Conservation (phyloP, 92 coral and sea anemone species). For the Zoanthus sociatus region DNA sequence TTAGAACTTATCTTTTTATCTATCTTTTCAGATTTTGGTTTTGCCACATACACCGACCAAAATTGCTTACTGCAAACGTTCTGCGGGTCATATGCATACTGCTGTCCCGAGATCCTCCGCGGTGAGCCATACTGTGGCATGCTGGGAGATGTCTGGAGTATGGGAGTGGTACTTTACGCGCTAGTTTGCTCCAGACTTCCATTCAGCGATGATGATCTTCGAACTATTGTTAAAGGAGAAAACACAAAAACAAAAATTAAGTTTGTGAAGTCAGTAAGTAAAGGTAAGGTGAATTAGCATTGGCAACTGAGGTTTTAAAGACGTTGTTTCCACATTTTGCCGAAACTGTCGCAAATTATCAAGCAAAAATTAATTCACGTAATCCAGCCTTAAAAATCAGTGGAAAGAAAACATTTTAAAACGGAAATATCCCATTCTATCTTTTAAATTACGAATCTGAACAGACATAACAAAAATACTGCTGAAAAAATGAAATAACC, state of each 20-base stretch:
- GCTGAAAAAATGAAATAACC: no score
- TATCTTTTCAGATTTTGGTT: slow-evolving; percentile 75
- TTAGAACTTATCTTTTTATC: background rate
- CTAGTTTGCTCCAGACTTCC: slow-evolving; percentile 79
- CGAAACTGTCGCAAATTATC: background rate
- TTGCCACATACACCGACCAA: slow-evolving; percentile 74
- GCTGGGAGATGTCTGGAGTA: slow-evolving; percentile 90
- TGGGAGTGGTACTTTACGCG: slow-evolving; percentile 89
- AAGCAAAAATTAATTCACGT: background rate
- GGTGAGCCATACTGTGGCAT: slow-evolving; percentile 78
- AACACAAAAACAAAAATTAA: slow-evolving; percentile 67
- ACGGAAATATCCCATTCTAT: background rate
- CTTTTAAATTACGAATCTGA: no score
- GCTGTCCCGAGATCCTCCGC: slow-evolving; percentile 87
- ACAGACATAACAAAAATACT: no score
- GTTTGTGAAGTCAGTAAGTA: slow-evolving; percentile 79
- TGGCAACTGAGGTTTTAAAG: background rate
- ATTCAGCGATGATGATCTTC: slow-evolving; percentile 73
- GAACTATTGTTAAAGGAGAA: slow-evolving; percentile 45
- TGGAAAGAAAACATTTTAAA: background rate
- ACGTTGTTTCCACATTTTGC: background rate
- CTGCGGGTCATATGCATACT: slow-evolving; percentile 89
- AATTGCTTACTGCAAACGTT: slow-evolving; percentile 68
- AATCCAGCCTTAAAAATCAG: background rate
- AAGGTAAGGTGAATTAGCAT: slow-evolving; percentile 59